A percentile compares a stretch with the other conserved stretches of the same genome.
phyloP scores from a whole-genome alignment of 2,113 vertebrate species.

The Mionectes macconnelli region DNA sequence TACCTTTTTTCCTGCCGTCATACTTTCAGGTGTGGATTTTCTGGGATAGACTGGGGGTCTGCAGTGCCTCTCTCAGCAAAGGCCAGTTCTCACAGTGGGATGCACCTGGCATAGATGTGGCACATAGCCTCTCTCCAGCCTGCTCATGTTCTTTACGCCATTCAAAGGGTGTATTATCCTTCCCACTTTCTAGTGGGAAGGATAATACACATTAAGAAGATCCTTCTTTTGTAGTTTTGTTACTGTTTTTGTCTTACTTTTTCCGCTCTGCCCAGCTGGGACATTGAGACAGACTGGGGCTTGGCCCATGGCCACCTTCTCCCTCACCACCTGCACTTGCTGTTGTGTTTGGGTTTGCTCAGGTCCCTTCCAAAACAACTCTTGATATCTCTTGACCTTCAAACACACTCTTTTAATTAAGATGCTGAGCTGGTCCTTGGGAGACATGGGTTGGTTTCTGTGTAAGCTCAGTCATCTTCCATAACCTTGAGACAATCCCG shows the following conservation, averaged over 20 bases:
- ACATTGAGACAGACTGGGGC: too few species aligned
- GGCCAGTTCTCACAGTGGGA: neutral
- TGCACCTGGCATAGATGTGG: fast-evolving
- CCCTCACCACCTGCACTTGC: neutral
- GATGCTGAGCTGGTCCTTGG: neutral
- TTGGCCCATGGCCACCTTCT: neutral
- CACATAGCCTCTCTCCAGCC: neutral
- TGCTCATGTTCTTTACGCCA: neutral
- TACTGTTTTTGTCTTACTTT: neutral
- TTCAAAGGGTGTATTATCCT: too few species aligned
- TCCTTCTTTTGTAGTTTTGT: neutral
- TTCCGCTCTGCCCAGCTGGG: neutral
- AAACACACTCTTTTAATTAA: neutral
- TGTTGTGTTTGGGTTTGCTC: neutral
- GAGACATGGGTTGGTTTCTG: neutral
- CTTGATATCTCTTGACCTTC: neutral
- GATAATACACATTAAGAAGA: neutral
- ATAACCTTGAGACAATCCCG: neutral
- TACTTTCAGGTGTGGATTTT: neutral
- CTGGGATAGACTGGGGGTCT: neutral
- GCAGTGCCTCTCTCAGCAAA: neutral
- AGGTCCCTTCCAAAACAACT: neutral
- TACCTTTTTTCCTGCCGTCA: neutral
- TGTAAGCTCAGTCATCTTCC: neutral
- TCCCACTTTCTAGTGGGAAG: too few species aligned